Conservation (phyloP, 2,113 vertebrate species). For the Semicossyphus pulcher region DNA sequence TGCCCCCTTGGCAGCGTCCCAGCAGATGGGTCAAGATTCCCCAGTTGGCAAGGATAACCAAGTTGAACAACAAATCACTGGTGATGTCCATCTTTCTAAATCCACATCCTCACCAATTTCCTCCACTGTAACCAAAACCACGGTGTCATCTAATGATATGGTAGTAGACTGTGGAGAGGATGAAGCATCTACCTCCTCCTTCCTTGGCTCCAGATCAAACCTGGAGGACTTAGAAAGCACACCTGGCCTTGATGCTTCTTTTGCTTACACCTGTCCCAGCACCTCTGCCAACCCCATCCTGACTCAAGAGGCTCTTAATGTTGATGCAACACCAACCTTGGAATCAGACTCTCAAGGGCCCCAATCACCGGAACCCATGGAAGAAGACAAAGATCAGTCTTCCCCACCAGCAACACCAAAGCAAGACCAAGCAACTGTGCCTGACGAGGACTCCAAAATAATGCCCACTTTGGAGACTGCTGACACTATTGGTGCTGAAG, state of each 20-base stretch:
- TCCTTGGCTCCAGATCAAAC: slow-evolving; percentile 62
- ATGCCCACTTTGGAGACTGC: slow-evolving; percentile 37
- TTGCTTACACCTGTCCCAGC: slow-evolving; percentile 56
- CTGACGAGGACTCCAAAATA: slow-evolving; percentile 56
- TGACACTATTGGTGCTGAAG: slow-evolving; percentile 62
- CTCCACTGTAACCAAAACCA: slow-evolving; percentile 59
- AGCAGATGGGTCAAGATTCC: slow-evolving; percentile 38
- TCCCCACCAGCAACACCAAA: slow-evolving; percentile 68
- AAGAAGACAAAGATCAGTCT: slow-evolving; percentile 60
- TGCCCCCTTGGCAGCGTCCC: slow-evolving; percentile 44
- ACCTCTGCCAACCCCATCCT: slow-evolving; percentile 72
- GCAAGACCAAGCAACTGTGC: slow-evolving; percentile 68
- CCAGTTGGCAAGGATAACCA: slow-evolving; percentile 41
- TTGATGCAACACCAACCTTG: slow-evolving; percentile 21
- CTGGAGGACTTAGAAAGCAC: slow-evolving; percentile 83
- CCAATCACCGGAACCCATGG: slow-evolving; percentile 65
- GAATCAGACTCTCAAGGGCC: slow-evolving; percentile 51
- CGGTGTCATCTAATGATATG: slow-evolving; percentile 39
- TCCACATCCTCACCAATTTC: slow-evolving; percentile 48
- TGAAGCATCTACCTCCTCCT: slow-evolving; percentile 56
- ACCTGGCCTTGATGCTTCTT: slow-evolving; percentile 44
- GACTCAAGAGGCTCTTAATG: slow-evolving; percentile 59
- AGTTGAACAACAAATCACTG: slow-evolving; percentile 48
- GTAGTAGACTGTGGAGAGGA: slow-evolving; percentile 48
- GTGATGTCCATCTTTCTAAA: slow-evolving; percentile 24